Conservation (phyloP, 2,797 vertebrate genomes). For the Myoxocephalus aenaeus region DNA sequence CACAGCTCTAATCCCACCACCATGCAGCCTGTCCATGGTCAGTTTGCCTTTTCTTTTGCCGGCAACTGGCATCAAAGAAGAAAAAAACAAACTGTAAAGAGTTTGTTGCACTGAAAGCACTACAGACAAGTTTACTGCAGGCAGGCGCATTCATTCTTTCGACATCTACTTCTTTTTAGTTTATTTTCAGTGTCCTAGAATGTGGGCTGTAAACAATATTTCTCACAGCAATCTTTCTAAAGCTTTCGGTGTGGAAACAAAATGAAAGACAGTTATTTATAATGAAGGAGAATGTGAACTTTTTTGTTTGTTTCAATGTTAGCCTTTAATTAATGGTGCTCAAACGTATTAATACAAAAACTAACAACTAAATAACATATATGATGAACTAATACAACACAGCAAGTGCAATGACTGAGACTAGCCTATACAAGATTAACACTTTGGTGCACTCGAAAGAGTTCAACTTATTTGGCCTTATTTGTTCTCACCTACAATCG, state of each 20-base stretch:
- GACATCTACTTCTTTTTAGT: constrained; percentile 13
- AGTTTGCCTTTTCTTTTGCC: constrained; percentile 51
- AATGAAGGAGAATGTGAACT: background rate
- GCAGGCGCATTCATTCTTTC: constrained; percentile 23
- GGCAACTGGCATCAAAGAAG: constrained; percentile 60
- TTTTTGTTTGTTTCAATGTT: background rate
- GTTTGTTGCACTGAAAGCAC: constrained; percentile 56
- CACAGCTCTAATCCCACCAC: constrained; percentile 79
- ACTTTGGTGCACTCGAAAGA: background rate
- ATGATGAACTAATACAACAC: background rate
- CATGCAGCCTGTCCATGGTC: constrained; percentile 62
- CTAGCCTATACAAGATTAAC: background rate
- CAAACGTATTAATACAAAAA: background rate
- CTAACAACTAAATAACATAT: background rate
- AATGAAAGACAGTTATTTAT: background rate
- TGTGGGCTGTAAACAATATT: constrained; percentile 11
- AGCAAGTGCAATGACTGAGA: background rate
- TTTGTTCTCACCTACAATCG: background rate
- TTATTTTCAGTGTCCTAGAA: constrained; percentile 19
- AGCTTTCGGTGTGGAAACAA: background rate
- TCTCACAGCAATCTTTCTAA: background rate
- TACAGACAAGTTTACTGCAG: constrained; percentile 31
- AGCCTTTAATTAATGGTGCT: background rate
- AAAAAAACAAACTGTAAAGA: constrained; percentile 31
- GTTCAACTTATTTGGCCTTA: background rate